Evolutionary conservation across 2,113 vertebrate species (phyloP).

Genomic region (Oncorhynchus masou): DNA sequence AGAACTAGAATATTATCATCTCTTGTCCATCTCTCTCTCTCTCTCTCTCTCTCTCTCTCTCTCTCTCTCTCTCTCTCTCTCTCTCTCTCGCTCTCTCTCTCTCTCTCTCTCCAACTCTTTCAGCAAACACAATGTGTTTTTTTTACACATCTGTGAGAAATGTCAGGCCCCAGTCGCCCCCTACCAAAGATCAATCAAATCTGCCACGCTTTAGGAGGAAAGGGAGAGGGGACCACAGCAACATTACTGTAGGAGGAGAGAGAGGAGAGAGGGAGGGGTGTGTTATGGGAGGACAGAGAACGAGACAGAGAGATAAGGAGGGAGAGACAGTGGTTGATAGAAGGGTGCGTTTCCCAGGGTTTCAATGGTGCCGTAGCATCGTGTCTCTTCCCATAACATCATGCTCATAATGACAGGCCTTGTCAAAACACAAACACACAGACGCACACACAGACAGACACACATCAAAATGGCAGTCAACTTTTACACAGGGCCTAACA

Average conservation of each 20-base stretch:
- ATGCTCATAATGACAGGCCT: conserved; percentile 23
- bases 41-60: neutral
- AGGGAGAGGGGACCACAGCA: conserved; percentile 12
- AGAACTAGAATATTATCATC: neutral
- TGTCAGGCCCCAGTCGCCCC: conserved; percentile 63
- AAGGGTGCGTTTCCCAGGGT: conserved; percentile 52
- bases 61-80: neutral
- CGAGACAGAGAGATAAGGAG: neutral
- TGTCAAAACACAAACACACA: conserved; percentile 34
- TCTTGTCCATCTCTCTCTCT: neutral
- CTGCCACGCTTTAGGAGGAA: conserved; percentile 46
- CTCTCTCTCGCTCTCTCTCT: neutral
- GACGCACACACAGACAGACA: conserved; percentile 19
- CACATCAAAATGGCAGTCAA: neutral
- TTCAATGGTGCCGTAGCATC: conserved; percentile 40
- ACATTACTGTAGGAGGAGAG: conserved; percentile 24
- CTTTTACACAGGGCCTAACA: conserved; percentile 48
- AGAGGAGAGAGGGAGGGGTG: conserved; percentile 32
- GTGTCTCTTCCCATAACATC: conserved; percentile 35
- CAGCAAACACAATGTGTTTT: conserved; percentile 73
- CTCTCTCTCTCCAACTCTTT: conserved; percentile 22
- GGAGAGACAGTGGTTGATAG: conserved; percentile 39
- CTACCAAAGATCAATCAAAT: conserved; percentile 70
- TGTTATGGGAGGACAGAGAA: conserved; percentile 34
- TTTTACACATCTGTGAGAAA: conserved; percentile 75